Conservation (phyloP, 2,888 invertebrate genomes). For the Oxytorus armatus region DNA sequence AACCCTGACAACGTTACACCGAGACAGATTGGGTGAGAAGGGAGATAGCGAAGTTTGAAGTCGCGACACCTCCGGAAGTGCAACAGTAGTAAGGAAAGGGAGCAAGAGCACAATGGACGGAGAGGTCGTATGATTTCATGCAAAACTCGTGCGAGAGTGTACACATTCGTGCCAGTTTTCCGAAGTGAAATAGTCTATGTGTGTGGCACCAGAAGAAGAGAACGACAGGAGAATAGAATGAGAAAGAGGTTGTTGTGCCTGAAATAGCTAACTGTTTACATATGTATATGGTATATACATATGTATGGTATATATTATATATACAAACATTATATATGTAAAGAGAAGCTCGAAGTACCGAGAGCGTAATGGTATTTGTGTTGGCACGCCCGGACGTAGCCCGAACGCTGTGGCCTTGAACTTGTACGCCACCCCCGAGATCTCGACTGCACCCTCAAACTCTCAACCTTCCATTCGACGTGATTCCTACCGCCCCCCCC, state of each 20-base stretch:
- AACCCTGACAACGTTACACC: no score
- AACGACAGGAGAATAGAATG: conserved; percentile 28
- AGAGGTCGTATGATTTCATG: conserved; percentile 56
- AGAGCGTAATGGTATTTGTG: conserved; percentile 76
- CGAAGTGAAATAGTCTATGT: conserved; percentile 46
- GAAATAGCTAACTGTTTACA: conserved; percentile 51
- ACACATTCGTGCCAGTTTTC: conserved; percentile 32
- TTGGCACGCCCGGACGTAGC: conserved; percentile 79
- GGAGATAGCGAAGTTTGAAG: no score
- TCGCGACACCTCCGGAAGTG: no score
- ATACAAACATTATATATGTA: conserved; percentile 7
- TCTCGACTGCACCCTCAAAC: conserved; percentile 48
- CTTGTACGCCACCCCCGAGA: conserved; percentile 74
- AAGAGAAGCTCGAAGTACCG: conserved; percentile 25
- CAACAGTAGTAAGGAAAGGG: conserved; percentile 1
- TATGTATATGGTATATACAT: not conserved
- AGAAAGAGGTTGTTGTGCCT: conserved; percentile 58
- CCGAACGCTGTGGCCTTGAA: conserved; percentile 79
- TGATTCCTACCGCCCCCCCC: conserved; percentile 21
- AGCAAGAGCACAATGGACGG: conserved; percentile 16
- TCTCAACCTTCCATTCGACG: conserved; percentile 20
- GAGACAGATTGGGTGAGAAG: no score
- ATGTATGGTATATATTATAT: not conserved
- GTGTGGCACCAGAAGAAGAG: not conserved
- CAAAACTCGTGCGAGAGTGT: conserved; percentile 45